phyloP scores from a whole-genome alignment of 2,797 vertebrate genomes.

The Ficedula albicollis region DNA sequence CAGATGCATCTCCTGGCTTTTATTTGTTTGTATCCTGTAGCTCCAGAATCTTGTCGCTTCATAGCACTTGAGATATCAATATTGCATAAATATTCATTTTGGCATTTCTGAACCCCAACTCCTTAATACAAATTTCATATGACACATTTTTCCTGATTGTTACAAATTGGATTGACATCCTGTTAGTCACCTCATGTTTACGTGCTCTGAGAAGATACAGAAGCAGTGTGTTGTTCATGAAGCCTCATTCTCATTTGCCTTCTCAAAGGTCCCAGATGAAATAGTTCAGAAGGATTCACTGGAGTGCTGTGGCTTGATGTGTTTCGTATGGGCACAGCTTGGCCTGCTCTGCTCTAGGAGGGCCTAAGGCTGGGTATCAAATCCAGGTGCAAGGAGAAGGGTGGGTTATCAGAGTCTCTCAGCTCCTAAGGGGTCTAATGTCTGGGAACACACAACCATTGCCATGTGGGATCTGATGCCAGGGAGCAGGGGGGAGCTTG shows the following conservation, averaged over 20 bases:
- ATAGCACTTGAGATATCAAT: background rate
- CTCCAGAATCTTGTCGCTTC: background rate
- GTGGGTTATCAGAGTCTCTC: background rate
- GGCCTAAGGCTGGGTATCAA: background rate
- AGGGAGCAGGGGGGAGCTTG: accelerated
- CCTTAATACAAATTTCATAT: background rate
- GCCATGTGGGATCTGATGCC: background rate
- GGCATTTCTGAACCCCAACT: background rate
- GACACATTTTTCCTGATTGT: background rate
- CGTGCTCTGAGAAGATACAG: background rate
- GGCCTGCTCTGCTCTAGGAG: background rate
- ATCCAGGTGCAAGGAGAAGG: background rate
- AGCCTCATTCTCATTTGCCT: background rate
- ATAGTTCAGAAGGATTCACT: background rate
- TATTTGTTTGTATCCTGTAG: conserved; percentile 13
- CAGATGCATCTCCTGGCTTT: background rate
- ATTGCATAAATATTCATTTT: conserved; percentile 31
- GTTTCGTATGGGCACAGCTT: background rate
- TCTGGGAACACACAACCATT: accelerated
- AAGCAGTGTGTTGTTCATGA: background rate
- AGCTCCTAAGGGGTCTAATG: accelerated
- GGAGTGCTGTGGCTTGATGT: background rate
- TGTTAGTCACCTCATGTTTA: background rate
- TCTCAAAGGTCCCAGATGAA: background rate
- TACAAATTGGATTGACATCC: background rate